phyloP scores from a whole-genome alignment of 2,797 vertebrate genomes.

The Esox masquinongy region DNA sequence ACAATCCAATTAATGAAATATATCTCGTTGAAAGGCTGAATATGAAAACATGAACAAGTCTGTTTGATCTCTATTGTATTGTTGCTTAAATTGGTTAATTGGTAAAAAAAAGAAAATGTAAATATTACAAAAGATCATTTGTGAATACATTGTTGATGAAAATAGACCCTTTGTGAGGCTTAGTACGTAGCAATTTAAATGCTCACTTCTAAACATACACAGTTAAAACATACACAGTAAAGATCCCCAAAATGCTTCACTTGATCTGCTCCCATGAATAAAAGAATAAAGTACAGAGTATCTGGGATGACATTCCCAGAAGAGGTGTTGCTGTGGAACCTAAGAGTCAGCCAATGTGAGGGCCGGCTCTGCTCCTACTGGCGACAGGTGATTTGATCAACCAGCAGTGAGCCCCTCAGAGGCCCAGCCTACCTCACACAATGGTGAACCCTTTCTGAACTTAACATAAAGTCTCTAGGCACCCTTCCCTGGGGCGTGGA shows the following conservation, averaged over 20 bases:
- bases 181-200: not conserved
- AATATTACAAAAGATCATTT: not conserved
- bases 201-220: not conserved
- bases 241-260: not conserved
- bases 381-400: constrained; percentile 50
- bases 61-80: not conserved
- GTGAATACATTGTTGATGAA: not conserved
- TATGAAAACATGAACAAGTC: not conserved
- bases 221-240: not conserved
- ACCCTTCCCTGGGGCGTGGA: constrained; percentile 27
- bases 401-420: constrained; percentile 25
- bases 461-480: constrained; percentile 25
- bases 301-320: constrained; percentile 38
- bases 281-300: not conserved
- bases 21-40: not conserved
- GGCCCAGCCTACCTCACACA: constrained; percentile 13
- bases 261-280: constrained; percentile 33
- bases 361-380: constrained; percentile 38
- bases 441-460: constrained; percentile 15
- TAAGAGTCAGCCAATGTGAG: constrained; percentile 30
- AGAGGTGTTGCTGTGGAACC: constrained; percentile 49
- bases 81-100: not conserved
- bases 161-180: not conserved
- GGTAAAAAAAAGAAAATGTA: not conserved
- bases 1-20: not conserved